Evolutionary conservation across 2,888 invertebrate genomes (phyloP).

Genomic region (Abrostola tripartita): DNA sequence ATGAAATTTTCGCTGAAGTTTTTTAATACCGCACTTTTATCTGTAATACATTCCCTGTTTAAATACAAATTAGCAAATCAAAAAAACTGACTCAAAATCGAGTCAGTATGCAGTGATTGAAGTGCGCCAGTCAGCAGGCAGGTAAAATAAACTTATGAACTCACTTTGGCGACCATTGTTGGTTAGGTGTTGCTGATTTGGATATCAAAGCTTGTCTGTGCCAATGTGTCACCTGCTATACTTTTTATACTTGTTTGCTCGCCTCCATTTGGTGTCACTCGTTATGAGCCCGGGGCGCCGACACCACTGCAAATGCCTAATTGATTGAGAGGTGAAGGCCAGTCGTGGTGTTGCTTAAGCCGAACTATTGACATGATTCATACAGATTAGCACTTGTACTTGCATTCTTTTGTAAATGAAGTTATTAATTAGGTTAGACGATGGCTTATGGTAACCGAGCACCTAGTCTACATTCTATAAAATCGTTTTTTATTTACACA

Average conservation of each 20-base stretch:
- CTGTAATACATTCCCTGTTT: too few relatives aligned
- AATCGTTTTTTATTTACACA: too few relatives aligned
- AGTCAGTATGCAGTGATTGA: too few relatives aligned
- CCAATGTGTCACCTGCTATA: constrained; percentile 59
- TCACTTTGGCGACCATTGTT: constrained; percentile 79
- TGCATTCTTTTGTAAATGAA: background rate
- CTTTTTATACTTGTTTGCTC: constrained; percentile 74
- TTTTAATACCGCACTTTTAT: too few relatives aligned
- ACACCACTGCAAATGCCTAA: background rate
- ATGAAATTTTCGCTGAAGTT: too few relatives aligned
- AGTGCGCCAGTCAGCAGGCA: background rate
- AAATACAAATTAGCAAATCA: too few relatives aligned
- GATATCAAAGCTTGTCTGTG: constrained; percentile 71
- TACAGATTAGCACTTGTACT: too few relatives aligned
- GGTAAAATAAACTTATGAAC: constrained; percentile 21
- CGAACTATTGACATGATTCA: background rate
- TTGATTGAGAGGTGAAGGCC: constrained; percentile 39
- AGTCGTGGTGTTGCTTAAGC: constrained; percentile 7
- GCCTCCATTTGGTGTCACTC: constrained; percentile 44
- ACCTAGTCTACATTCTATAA: too few relatives aligned
- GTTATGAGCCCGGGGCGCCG: constrained; percentile 31
- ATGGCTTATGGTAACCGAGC: too few relatives aligned
- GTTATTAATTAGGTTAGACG: background rate
- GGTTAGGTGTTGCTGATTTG: constrained; percentile 66
- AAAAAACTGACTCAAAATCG: too few relatives aligned